phyloP scores from a whole-genome alignment of 1,140 invertebrate species.

The Phenacoccus solenopsis region DNA sequence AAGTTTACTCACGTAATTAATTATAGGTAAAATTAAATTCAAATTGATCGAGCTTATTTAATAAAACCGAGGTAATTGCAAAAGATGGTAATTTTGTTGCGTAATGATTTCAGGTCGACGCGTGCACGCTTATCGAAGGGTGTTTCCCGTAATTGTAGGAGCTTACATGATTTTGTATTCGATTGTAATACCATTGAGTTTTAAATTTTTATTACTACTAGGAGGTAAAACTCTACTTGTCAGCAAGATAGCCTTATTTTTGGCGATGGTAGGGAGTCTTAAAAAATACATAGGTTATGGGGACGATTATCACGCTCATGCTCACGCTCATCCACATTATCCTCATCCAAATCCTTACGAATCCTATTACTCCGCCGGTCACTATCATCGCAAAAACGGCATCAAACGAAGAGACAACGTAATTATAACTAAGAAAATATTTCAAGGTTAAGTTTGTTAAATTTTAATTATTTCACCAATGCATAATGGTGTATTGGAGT shows the following conservation, averaged over 20 bases:
- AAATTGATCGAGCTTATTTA: no score
- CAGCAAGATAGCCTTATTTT: slow-evolving; percentile 30
- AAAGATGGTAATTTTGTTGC: slow-evolving; percentile 1
- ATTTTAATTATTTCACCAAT: no score
- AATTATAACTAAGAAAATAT: not conserved
- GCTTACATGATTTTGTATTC: slow-evolving; percentile 30
- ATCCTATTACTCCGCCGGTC: not conserved
- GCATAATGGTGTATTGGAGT: no score
- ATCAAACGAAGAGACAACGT: not conserved
- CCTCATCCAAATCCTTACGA: not conserved
- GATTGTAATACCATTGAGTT: slow-evolving; percentile 30
- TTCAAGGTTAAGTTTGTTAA: not conserved
- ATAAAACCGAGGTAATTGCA: no score
- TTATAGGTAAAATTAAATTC: no score
- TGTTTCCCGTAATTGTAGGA: slow-evolving; percentile 31
- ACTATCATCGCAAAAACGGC: not conserved
- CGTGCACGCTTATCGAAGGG: slow-evolving; percentile 27
- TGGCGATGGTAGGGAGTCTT: slow-evolving; percentile 26
- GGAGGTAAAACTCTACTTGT: slow-evolving; percentile 31
- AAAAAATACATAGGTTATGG: slow-evolving; percentile 22
- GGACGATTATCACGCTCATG: not conserved
- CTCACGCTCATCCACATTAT: not conserved
- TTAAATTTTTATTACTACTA: slow-evolving; percentile 32
- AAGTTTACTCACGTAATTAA: no score
- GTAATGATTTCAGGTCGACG: slow-evolving; percentile 18